Base-by-base conservation (phyloP, 1,140 invertebrate species). In the Colletes latitarsis region DNA sequence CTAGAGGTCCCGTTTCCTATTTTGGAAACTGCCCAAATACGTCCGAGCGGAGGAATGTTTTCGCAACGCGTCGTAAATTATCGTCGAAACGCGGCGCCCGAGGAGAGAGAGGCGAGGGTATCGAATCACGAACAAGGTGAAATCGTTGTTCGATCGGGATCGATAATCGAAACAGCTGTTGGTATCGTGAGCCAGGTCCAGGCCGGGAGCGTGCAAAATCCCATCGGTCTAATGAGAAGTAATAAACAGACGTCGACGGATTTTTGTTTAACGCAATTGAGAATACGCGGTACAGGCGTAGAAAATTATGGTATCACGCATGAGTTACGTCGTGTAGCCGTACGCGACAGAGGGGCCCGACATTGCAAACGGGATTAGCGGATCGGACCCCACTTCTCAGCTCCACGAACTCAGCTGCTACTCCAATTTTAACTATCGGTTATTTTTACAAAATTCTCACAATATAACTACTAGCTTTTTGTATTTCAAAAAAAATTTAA, bases 201-300 rank as follows among this genome's bases (percentile, higher is more conserved):
- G 17, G 14, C 30, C 52, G 15, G 15, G 10, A 17, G 10, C 17
- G 73, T 19, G 68, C 60, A 14, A 79, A 74, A 73, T 73, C 77
- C 43, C 46, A 58, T 43, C 19, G 9, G n/a, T 49, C 17, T 80
- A 73, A 80, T 80, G 70, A 78, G 69, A 77, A 72, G 77, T 53
- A 64, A 78, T 78, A 78, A 78, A 78, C 77, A 63, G 69, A 72
- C 69, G 69, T 64, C 19, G 58, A 1, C 0, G 6, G 39, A 78
- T 78, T 78, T 78, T 78, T 78, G 39, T 78, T 72, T 78, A 63
- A 53, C 76, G 30, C 76, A 78, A 78, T 78, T 72, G 68, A 63
- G 39, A 72, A 72, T 71, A 53, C 49, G 57, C 62, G 5, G 53
- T 43, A 2, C n/a, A n/a, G 68, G 1, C 39, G 55, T 21, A 46